A percentile compares a stretch with the other conserved stretches of the same genome.
Evolutionary conservation across 2,888 invertebrate genomes (phyloP).

Genomic region (Apamea sordens): DNA sequence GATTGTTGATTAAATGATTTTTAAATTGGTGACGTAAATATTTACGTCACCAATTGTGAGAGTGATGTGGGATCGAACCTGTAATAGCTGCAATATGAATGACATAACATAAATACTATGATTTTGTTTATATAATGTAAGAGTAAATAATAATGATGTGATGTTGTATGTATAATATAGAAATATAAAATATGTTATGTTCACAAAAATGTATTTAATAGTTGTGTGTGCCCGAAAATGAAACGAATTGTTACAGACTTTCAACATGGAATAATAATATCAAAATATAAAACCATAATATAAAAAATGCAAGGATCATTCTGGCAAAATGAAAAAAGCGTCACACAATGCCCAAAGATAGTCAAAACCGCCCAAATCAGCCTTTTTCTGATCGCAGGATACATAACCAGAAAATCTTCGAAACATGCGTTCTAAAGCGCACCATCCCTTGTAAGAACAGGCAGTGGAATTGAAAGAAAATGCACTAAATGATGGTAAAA

Average conservation of each 20-base stretch:
- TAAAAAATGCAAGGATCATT: conserved; percentile 1
- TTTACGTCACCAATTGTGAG: no score
- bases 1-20: not conserved
- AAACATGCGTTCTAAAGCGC: not conserved
- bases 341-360: conserved; percentile 27
- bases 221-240: conserved; percentile 9
- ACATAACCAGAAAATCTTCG: not conserved
- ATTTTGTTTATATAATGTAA: conserved; percentile 8
- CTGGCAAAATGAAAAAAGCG: conserved; percentile 33
- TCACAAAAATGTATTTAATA: conserved; percentile 10
- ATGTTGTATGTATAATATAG: not conserved
- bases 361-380: conserved; percentile 3
- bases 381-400: not conserved
- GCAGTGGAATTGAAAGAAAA: conserved; percentile 31
- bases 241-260: not conserved
- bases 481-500: no score
- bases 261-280: conserved; percentile 10
- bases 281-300: conserved; percentile 26
- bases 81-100: not conserved
- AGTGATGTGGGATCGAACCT: not conserved
- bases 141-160: not conserved
- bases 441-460: not conserved
- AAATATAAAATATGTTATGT: not conserved
- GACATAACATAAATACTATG: not conserved
- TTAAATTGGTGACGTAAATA: not conserved